Conservation (phyloP, 23 tunicate species). For the Aplidium turbinatum region DNA sequence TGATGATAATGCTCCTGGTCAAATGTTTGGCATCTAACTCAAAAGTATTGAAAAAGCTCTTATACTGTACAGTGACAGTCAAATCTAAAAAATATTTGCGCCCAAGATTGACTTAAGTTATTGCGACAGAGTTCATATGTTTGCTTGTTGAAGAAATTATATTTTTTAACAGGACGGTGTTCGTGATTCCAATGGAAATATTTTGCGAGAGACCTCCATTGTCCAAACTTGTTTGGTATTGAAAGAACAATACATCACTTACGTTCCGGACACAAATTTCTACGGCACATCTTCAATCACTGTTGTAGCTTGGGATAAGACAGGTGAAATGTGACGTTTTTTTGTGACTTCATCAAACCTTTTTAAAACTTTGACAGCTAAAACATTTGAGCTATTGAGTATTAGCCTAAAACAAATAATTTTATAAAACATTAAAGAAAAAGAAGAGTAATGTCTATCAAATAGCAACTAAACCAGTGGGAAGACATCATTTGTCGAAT, state of each 20-base stretch:
- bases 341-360: neutral
- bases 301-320: conserved; percentile 48
- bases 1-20: too few species aligned
- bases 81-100: neutral
- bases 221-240: conserved; percentile 9
- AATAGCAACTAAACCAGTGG: too few species aligned
- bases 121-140: neutral
- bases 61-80: too few species aligned
- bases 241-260: conserved; percentile 15
- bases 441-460: too few species aligned
- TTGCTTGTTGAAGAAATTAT: neutral
- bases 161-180: conserved; percentile 16
- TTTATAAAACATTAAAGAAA: too few species aligned
- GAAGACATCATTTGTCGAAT: too few species aligned
- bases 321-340: conserved; percentile 16
- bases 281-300: conserved; percentile 40
- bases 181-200: conserved; percentile 22
- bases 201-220: conserved; percentile 18
- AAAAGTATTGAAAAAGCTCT: too few species aligned
- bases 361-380: neutral
- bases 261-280: conserved; percentile 27
- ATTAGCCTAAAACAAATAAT: too few species aligned
- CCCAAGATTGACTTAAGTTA: neutral
- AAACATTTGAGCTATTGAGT: too few species aligned
- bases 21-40: too few species aligned